A percentile compares a stretch with the other conserved stretches of the same genome.
Conservation (phyloP, 2,797 vertebrate genomes). For the Falco columbarius region DNA sequence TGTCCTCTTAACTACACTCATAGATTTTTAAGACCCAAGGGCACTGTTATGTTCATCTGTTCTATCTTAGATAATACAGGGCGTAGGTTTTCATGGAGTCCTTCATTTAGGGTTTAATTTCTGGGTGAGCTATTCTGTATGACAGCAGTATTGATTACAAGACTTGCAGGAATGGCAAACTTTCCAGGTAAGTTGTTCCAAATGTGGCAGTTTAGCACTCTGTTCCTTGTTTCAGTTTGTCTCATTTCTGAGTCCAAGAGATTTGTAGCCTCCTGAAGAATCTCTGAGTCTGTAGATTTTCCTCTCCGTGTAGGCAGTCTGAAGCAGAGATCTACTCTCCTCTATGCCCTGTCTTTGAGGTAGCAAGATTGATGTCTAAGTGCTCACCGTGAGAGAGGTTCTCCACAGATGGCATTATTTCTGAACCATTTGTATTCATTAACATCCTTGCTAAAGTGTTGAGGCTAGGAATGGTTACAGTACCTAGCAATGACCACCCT, state of each 20-base stretch:
- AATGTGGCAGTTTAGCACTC: background rate
- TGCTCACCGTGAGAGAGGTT: background rate
- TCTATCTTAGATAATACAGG: background rate
- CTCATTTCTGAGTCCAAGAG: background rate
- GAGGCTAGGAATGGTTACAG: background rate
- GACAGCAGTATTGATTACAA: slow-evolving; percentile 32
- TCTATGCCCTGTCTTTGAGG: background rate
- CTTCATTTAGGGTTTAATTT: slow-evolving; percentile 24
- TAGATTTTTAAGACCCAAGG: slow-evolving; percentile 28
- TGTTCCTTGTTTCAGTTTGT: background rate
- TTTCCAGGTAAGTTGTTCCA: background rate
- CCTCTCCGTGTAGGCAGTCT: background rate
- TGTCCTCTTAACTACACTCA: background rate
- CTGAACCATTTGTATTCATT: background rate
- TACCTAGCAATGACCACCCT: background rate
- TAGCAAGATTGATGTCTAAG: background rate
- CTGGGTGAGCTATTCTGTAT: slow-evolving; percentile 5
- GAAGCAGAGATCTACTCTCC: background rate
- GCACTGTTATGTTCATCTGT: background rate
- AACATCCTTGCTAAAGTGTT: background rate
- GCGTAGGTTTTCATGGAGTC: background rate
- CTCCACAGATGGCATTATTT: background rate
- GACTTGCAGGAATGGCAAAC: background rate
- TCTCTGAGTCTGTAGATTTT: background rate
- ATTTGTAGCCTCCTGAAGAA: background rate